A percentile compares a stretch with the other conserved stretches of the same genome.
Conservation (phyloP, 2,113 vertebrate genomes). For the Otolemur garnettii region DNA sequence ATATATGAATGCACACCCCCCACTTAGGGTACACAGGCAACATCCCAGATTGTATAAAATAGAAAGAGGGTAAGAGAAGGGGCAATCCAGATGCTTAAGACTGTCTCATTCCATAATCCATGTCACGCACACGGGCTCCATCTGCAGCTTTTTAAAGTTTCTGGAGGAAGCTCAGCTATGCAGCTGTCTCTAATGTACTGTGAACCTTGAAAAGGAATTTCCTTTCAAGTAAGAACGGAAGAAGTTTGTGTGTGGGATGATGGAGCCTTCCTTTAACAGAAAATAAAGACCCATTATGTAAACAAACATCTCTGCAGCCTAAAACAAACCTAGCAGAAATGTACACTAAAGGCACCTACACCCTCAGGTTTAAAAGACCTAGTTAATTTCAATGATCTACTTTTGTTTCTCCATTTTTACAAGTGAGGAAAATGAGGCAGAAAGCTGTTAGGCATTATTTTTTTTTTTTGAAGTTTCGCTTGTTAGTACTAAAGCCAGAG, state of each 20-base stretch:
- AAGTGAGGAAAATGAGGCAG: not conserved
- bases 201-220: constrained; percentile 83
- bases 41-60: not conserved
- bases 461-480: not conserved
- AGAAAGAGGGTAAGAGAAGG: not conserved
- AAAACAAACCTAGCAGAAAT: constrained; percentile 5
- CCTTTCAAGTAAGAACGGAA: constrained; percentile 77
- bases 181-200: constrained; percentile 74
- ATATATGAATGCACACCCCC: not conserved
- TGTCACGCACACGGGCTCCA: constrained; percentile 51
- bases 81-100: not conserved
- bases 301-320: constrained; percentile 23
- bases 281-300: constrained; percentile 63
- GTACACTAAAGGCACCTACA: not conserved
- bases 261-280: constrained; percentile 64
- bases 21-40: not conserved
- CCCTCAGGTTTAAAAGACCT: not conserved
- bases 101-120: constrained; percentile 15
- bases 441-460: not conserved
- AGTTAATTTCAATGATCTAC: not conserved
- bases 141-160: constrained; percentile 65
- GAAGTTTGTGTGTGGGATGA: constrained; percentile 77
- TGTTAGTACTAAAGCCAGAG: not conserved
- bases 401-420: not conserved
- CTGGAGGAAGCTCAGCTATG: constrained; percentile 59